Base-by-base conservation (phyloP, 2,888 invertebrate species). In the Acronicta alni region DNA sequence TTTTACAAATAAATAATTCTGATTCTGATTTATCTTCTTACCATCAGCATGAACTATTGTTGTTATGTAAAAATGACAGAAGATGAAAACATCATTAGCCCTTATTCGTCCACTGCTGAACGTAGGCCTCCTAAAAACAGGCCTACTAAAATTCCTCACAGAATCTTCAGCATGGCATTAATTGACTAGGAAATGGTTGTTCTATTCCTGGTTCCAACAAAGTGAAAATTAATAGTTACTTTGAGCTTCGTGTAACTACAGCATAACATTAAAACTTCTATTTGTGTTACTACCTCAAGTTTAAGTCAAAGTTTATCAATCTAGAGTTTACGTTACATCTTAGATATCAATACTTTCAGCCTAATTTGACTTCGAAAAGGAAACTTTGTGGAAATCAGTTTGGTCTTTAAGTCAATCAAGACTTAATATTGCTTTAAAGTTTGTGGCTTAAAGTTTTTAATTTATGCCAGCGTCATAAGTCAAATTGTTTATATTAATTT, bases 151-250 rank as follows among this genome's bases (percentile, higher is more conserved):
- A 30, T 12, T 30, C 30, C 4, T 8, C 26, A 2, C 26, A 26
- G 26, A 26, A 26, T 9, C 26, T 26, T 9, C 26, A 9, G 7
- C 38, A 38, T 38, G 8, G 9, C 17, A 18, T 41, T 41, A 18
- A 41, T 41, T 41, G 17, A 41, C 1, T 9, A 41, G 17, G 12
- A 41, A 41, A 41, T 41, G 10, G 18, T 41, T 12, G 2, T 18
- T 12, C n/a, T 35, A 12, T 20, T 43, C 43, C 20, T 16, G 16
- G n/a, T 35, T 16, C 12, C 6, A 3, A 14, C 16, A 12, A 26
- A n/a, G 14, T 48, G 15, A 16, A 14, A 39, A 15, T 30, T 32
- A 30, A 51, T 51, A 15, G 42, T 42, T 18, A 51, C 18, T 32
- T 51, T 42, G 15, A 30, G 5, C 26, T 37, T 9, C 1, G 45